A percentile compares a stretch with the other conserved stretches of the same genome.
Conservation (phyloP, 2,888 invertebrate species). For the Tiliacea aurago region DNA sequence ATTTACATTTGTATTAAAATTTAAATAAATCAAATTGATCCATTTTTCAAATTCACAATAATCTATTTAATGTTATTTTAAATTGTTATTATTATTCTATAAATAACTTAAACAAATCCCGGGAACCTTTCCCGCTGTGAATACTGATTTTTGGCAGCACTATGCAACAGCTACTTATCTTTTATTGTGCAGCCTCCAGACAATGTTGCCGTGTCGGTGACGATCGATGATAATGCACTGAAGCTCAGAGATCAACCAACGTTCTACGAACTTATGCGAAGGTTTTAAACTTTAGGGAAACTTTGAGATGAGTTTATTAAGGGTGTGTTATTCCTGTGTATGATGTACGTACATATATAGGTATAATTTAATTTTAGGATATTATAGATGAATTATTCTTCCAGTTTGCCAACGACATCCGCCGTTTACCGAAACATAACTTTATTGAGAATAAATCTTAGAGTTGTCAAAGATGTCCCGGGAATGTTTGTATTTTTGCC, state of each 20-base stretch:
- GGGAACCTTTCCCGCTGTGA: conserved; percentile 29
- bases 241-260: conserved; percentile 59
- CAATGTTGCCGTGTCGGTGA: conserved; percentile 67
- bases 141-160: conserved; percentile 48
- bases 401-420: not conserved
- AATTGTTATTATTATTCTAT: too few relatives aligned
- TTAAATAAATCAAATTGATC: not conserved
- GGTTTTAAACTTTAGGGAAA: conserved; percentile 40
- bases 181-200: conserved; percentile 81
- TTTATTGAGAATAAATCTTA: conserved; percentile 27
- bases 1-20: not conserved
- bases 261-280: conserved; percentile 24
- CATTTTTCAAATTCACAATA: not conserved
- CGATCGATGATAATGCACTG: conserved; percentile 84
- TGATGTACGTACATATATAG: not conserved
- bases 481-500: conserved; percentile 9
- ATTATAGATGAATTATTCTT: not conserved
- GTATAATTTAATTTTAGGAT: conserved; percentile 3
- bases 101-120: not conserved
- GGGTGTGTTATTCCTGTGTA: not conserved
- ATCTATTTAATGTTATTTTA: too few relatives aligned
- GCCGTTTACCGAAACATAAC: not conserved
- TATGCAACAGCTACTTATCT: conserved; percentile 81
- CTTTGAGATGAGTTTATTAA: conserved; percentile 17
- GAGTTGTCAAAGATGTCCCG: conserved; percentile 10